These are phyloP conservation scores for Copidosoma floridanum DNA, from an alignment of 1,140 invertebrate genomes.

Conservation along the genomic window DNA sequence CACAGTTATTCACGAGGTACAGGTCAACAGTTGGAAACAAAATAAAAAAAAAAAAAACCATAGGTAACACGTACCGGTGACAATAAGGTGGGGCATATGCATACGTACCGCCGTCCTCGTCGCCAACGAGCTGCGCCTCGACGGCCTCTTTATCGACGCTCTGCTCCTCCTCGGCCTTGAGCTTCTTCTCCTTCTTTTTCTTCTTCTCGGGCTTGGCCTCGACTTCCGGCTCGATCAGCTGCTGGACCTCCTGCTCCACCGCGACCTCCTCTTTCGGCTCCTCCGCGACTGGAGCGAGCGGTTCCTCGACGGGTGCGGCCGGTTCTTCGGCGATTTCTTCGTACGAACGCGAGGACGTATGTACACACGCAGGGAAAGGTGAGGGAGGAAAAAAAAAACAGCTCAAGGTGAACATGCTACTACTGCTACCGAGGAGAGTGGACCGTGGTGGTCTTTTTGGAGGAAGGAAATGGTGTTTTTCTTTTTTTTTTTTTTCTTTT, in stretches of 20 bases:
- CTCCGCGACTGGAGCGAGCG: neutral
- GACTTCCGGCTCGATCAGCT: neutral
- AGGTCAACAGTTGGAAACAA: neutral
- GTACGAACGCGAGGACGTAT: too few relatives aligned
- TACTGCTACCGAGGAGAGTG: too few relatives aligned
- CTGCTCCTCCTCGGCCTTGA: neutral
- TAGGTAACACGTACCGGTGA: neutral
- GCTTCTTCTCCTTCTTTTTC: slow-evolving; percentile 6
- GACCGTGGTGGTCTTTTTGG: too few relatives aligned
- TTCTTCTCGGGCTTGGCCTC: neutral
- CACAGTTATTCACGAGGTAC: too few relatives aligned
- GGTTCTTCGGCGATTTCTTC: slow-evolving; percentile 7
- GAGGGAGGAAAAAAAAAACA: neutral
- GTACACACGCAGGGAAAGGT: too few relatives aligned
- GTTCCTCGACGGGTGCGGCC: neutral
- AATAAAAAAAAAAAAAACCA: neutral
- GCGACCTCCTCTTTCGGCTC: too few relatives aligned
- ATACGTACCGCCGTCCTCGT: slow-evolving; percentile 16
- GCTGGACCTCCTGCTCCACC: neutral
- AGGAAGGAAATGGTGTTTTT: too few relatives aligned
- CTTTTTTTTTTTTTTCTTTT: too few relatives aligned
- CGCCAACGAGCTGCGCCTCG: too few relatives aligned
- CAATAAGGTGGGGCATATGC: neutral
- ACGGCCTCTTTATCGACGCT: slow-evolving; percentile 1
- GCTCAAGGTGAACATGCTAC: too few relatives aligned